Conservation (phyloP, 2,113 vertebrate species). For the Camelus dromedarius region DNA sequence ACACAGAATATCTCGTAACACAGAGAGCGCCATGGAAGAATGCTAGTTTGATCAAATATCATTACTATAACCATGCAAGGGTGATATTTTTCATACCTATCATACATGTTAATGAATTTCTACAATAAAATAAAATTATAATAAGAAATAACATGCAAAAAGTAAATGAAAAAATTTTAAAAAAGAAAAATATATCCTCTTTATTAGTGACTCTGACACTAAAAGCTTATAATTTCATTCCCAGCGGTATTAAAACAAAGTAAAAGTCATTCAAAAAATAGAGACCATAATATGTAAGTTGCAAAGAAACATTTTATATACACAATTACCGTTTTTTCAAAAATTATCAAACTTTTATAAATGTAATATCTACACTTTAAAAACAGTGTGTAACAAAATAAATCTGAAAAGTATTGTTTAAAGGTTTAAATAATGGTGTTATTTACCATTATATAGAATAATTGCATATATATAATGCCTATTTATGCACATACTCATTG, state of each 20-base stretch:
- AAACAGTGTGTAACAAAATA: neutral
- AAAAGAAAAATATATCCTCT: neutral
- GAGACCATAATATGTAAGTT: neutral
- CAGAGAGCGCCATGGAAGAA: neutral
- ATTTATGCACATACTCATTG: neutral
- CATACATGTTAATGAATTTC: neutral
- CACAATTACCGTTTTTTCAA: neutral
- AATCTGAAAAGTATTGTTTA: neutral
- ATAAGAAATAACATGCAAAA: neutral
- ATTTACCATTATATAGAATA: neutral
- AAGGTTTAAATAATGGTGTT: neutral
- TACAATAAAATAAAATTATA: neutral
- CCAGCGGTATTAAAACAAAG: neutral
- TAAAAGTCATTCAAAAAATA: neutral
- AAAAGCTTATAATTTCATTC: neutral
- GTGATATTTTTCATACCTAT: neutral
- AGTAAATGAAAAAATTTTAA: neutral
- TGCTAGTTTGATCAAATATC: neutral
- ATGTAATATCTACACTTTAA: neutral
- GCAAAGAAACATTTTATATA: neutral
- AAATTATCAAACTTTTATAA: neutral
- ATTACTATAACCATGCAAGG: neutral
- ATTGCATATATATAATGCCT: neutral
- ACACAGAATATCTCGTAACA: neutral
- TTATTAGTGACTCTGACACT: neutral